Base-by-base conservation (phyloP, 2,888 invertebrate species). In the Ormia ochracea region DNA sequence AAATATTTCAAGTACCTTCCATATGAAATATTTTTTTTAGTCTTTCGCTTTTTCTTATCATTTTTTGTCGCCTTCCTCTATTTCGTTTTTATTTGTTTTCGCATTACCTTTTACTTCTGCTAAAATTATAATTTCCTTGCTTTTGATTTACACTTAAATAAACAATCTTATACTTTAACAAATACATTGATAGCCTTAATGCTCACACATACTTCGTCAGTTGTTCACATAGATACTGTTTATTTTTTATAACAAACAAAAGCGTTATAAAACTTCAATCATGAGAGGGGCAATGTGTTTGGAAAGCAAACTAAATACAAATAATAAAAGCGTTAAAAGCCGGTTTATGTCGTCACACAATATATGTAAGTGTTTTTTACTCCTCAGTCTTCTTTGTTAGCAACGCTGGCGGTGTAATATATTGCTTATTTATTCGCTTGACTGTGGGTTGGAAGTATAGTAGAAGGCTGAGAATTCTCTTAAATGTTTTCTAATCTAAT, bases 291-390 rank as follows among this genome's bases (percentile, higher is more conserved):
- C 23, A 12, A 50, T 19, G 10, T 10, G 50, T 7, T n/a, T 17
- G 43, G 21, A 31, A 26, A 59, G n/a, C 4, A 31, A 19, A 48
- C 59, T 4, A 45, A 54, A 65, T 9, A 38, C 54, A 45, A 59
- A 58, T 19, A 69, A 43, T 52, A 52, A 72, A 68, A 79, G 58
- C 74, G 65, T 76, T 70, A 79, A 77, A 82, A 82, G 81, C 81
- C 81, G 81, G 81, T 79, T 82, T 79, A 74, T 82, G 79, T 79
- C 81, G 81, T 79, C 78, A 78, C 74, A 79, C 79, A 65, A 65
- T 74, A n/a, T n/a, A n/a, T n/a, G 69, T 58, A 74, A 74, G 69
- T 69, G 78, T 74, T 74, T 74, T 56, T 69, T 69, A 65, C 75
- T 79, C 56, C 43, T 68, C 61, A 73, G 73, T 33, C 61, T 68